Conservation (phyloP, 2,888 invertebrate genomes). For the Rhopalosiphum nymphaeae region DNA sequence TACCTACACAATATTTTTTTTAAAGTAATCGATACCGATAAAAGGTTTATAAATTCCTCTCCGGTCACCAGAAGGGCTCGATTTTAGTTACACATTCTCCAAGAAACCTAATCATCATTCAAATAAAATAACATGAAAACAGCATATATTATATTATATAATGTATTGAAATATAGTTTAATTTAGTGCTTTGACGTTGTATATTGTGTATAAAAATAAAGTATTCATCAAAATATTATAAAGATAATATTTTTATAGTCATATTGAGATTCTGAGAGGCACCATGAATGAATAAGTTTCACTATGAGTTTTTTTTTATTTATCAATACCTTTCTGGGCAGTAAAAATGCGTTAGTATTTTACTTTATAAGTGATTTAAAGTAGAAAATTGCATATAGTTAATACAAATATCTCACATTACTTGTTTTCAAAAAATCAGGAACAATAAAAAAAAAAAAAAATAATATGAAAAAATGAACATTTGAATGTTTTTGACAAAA, state of each 20-base stretch:
- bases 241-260: background rate
- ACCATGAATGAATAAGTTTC: background rate
- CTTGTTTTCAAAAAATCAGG: too few relatives aligned
- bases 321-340: too few relatives aligned
- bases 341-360: background rate
- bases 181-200: background rate
- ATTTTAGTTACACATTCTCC: background rate
- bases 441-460: too few relatives aligned
- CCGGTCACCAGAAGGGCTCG: background rate
- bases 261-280: background rate
- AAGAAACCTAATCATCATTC: background rate
- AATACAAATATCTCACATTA: too few relatives aligned
- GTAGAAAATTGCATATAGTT: too few relatives aligned
- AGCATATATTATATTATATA: background rate
- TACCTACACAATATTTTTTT: background rate
- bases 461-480: too few relatives aligned
- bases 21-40: background rate
- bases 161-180: background rate
- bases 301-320: background rate
- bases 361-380: too few relatives aligned
- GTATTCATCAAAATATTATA: background rate
- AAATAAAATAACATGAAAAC: constrained; percentile 2
- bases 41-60: background rate
- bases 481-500: too few relatives aligned
- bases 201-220: background rate